These are phyloP conservation scores for Steinernema khuongi DNA, from an alignment of 1,140 invertebrate species.

Conservation along the genomic window DNA sequence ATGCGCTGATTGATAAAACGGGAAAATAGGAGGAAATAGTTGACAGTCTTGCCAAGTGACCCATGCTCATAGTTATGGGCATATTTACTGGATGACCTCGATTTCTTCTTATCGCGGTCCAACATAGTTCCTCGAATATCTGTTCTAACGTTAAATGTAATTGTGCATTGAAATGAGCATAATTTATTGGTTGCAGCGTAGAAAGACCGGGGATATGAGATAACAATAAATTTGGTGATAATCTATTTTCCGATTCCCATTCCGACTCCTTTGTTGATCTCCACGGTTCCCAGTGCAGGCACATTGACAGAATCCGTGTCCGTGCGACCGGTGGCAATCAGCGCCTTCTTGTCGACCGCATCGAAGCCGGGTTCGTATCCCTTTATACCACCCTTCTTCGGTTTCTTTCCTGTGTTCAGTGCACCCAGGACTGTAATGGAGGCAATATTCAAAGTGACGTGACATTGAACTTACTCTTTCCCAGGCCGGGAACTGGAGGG, in stretches of 20 bases:
- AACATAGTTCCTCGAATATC: no score
- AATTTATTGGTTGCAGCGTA: no score
- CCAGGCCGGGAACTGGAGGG: conserved; percentile 41
- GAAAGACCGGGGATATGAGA: no score
- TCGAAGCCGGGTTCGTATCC: conserved; percentile 43
- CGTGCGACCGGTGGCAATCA: conserved; percentile 41
- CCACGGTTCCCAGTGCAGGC: conserved; percentile 40
- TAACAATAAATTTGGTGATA: no score
- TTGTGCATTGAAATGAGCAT: no score
- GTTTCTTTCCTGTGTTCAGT: conserved; percentile 32
- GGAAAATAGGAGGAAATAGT: neutral
- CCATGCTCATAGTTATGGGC: neutral
- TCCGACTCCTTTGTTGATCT: conserved; percentile 36
- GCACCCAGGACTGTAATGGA: conserved; percentile 27
- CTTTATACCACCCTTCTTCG: conserved; percentile 27
- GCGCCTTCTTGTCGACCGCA: conserved; percentile 42
- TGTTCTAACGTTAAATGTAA: no score
- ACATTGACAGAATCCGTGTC: conserved; percentile 43
- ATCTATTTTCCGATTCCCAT: conserved; percentile 45
- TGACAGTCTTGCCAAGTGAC: neutral
- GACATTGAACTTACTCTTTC: conserved; percentile 31
- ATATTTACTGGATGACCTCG: no score
- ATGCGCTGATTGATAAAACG: neutral
- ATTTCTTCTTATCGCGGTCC: no score
- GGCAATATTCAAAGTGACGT: neutral